Evolutionary conservation across 2,113 vertebrate species (phyloP).

Genomic region (Fukomys damarensis): DNA sequence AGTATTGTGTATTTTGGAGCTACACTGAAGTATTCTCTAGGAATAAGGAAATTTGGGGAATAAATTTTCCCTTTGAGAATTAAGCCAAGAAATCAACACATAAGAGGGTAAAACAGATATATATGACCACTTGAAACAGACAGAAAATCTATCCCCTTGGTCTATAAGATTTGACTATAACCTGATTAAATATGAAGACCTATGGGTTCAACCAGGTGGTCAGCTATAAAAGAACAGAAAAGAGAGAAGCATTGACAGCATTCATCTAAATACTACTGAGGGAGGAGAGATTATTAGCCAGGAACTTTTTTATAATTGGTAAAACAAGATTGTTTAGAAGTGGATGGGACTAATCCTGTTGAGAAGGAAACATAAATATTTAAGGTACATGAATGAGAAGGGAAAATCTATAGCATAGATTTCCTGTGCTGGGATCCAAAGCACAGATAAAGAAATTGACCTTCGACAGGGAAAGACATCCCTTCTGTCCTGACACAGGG

Average conservation of each 20-base stretch:
- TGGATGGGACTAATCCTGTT: not conserved
- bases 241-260: not conserved
- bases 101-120: conserved; percentile 8
- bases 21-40: not conserved
- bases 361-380: conserved; percentile 26
- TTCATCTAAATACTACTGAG: not conserved
- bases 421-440: not conserved
- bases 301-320: not conserved
- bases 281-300: not conserved
- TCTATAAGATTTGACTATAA: not conserved
- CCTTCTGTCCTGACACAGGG: not conserved
- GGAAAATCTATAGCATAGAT: not conserved
- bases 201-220: not conserved
- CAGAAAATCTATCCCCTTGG: not conserved
- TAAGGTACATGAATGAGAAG: not conserved
- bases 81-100: not conserved
- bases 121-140: not conserved
- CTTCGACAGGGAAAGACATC: not conserved
- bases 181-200: not conserved
- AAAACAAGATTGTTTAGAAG: conserved; percentile 9
- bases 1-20: not conserved
- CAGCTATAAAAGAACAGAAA: not conserved
- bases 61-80: conserved; percentile 9
- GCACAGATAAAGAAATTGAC: not conserved
- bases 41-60: conserved; percentile 11